Evolutionary conservation across 2,797 vertebrate species (phyloP), one percentile per base, ranked within the genome.

Genomic region (Anguilla pacifica): DNA sequence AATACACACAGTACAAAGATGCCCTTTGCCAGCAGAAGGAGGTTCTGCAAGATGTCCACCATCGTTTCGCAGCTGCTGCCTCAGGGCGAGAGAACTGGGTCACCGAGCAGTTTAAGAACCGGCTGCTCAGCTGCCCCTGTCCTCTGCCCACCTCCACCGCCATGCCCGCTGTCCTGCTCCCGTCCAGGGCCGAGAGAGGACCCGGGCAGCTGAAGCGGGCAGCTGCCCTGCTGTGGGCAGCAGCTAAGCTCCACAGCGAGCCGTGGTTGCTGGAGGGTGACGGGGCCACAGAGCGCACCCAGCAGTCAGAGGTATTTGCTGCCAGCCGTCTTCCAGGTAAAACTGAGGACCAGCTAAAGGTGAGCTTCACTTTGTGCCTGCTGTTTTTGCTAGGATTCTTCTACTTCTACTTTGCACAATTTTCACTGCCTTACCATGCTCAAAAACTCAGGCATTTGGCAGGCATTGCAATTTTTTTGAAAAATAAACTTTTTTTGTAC

Each of bases 81-180:
- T 84, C 90, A 0, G 93, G 94, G 53, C 90, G 91, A 0, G 96
- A 97, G 85, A 97, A 97, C 87, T 97, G 96, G 96, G 96, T 95
- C 88, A 96, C 96, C 0, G 91, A 92, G 84, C 94, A 96, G 87
- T 97, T 97, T 92, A 97, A 97, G 90, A 94, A 86, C 83, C 89
- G 88, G 3, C 92, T 97, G 85, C 90, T 97, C 82, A 94, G 94
- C 6, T 95, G 94, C 84, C 2, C 61, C 0, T 95, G 96, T 72
- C 93, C 96, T 0, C 91, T 96, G 87, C 95, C 95, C 53, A 96
- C 92, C 28, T 95, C 95, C 39, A 96, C 96, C 0, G 93, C 95
- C 49, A 92, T 96, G 6, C 96, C 96, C 9, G 92, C 94, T 9
- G 92, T 97, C 84, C 89, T 97, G 53, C 94, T 94, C 35, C 91